These are phyloP conservation scores for Drepana falcataria DNA, from an alignment of 2,888 invertebrate genomes.

Conservation along the genomic window DNA sequence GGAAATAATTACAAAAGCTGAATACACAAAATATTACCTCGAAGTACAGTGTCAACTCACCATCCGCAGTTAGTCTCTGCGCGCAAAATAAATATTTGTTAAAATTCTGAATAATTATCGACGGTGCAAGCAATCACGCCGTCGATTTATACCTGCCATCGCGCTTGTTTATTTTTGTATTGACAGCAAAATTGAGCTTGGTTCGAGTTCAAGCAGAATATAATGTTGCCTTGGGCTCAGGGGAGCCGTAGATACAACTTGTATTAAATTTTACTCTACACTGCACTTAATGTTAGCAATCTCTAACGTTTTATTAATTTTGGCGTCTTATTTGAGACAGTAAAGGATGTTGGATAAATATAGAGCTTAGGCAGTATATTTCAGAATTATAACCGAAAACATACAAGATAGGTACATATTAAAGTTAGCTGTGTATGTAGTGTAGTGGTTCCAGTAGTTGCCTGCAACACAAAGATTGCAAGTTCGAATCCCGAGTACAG, in stretches of 20 bases:
- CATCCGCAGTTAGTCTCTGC: conserved; percentile 9
- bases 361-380: no score
- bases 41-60: conserved; percentile 18
- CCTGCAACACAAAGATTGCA: no score
- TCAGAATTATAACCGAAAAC: no score
- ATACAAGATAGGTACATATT: no score
- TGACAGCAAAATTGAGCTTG: conserved; percentile 30
- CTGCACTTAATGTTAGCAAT: background rate
- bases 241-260: background rate
- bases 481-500: no score
- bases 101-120: conserved; percentile 38
- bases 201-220: conserved; percentile 17
- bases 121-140: conserved; percentile 32
- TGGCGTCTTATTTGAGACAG: no score
- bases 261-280: background rate
- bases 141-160: conserved; percentile 29
- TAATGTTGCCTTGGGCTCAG: background rate
- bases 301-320: no score
- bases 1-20: no score
- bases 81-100: conserved; percentile 42
- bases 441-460: no score
- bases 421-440: no score
- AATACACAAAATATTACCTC: no score
- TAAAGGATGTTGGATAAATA: no score
- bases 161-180: conserved; percentile 32